phyloP scores from a whole-genome alignment of 1,140 invertebrate genomes.

The Pemphigus obesinymphae region DNA sequence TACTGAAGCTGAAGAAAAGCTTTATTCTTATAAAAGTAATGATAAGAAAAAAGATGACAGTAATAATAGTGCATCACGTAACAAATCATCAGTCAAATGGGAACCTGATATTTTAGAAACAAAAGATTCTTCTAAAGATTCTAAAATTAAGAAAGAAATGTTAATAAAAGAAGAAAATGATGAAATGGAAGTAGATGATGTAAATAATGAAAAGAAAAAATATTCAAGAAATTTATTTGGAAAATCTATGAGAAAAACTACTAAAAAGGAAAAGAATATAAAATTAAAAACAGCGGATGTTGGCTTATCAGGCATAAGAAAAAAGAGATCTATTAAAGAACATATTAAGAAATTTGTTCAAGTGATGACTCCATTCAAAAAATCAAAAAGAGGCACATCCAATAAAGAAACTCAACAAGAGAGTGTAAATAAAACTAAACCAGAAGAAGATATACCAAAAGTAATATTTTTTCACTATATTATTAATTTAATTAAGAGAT shows the following conservation, averaged over 20 bases:
- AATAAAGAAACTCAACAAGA: neutral
- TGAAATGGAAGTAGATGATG: neutral
- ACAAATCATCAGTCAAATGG: neutral
- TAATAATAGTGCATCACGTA: neutral
- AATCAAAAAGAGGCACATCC: neutral
- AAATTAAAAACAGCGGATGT: neutral
- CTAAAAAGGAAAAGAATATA: neutral
- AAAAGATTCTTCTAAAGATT: neutral
- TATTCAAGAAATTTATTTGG: slow-evolving; percentile 25
- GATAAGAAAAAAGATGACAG: slow-evolving; percentile 29
- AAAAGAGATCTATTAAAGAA: neutral
- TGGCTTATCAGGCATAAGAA: neutral
- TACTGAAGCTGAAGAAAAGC: neutral
- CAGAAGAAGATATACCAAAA: neutral
- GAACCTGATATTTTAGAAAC: neutral
- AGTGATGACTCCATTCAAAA: slow-evolving; percentile 20
- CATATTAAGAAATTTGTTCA: slow-evolving; percentile 3
- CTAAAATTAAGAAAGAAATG: slow-evolving; percentile 24
- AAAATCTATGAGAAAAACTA: neutral
- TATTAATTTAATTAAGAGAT: neutral
- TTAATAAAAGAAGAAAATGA: neutral
- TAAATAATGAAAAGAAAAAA: slow-evolving; percentile 14
- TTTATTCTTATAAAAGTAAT: neutral
- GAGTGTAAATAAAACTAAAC: neutral
- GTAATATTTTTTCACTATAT: neutral